Base-by-base conservation (phyloP, 2,113 vertebrate genomes). In the Leucopternis melanops region DNA sequence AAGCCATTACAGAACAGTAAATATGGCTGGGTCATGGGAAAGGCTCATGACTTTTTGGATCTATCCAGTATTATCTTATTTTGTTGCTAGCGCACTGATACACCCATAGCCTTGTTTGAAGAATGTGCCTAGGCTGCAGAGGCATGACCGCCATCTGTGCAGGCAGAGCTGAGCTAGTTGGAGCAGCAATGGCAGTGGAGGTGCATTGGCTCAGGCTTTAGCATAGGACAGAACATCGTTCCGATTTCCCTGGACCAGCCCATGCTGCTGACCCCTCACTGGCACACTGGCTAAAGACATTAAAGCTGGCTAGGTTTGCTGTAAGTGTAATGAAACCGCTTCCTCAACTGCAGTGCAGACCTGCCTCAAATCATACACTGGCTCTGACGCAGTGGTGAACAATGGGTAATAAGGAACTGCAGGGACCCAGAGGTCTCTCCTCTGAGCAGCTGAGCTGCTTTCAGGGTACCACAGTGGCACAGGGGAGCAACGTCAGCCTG, bases 1-100 rank as follows among this genome's bases (percentile, higher is more conserved):
- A 74, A 86, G 27, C 31, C 3, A 2, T 79, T 86, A 42, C 14
- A 74, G 38, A 23, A 54, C 29, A 27, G 32, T 73, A 85, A 97
- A 78, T 54, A 40, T 1, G 1, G 9, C 32, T 74, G 44, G 38
- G 13, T 63, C 16, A 23, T 1, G 1, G 47, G 36, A 82, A 85
- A 52, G 11, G 22, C 72, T 78, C 36, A 13, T 11, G 40, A 21
- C 38, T 7, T 78, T 87, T 89, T 61, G 27, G 20, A 44, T 59
- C 14, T 40, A 7, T 23, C 6, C 19, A 25, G 4, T 47, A 74
- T 63, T 63, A 45, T 27, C 10, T 72, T 79, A 20, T 40, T 85
- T 92, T 55, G 25, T 27, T 69, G 34, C 47, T 36, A 11, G 31
- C 0, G 0, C 1, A 0, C 16, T 65, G 26, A 8, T 18, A 16